These are phyloP conservation scores for Dexiosoma caninum DNA, from an alignment of 2,888 invertebrate genomes.

Conservation along the genomic window DNA sequence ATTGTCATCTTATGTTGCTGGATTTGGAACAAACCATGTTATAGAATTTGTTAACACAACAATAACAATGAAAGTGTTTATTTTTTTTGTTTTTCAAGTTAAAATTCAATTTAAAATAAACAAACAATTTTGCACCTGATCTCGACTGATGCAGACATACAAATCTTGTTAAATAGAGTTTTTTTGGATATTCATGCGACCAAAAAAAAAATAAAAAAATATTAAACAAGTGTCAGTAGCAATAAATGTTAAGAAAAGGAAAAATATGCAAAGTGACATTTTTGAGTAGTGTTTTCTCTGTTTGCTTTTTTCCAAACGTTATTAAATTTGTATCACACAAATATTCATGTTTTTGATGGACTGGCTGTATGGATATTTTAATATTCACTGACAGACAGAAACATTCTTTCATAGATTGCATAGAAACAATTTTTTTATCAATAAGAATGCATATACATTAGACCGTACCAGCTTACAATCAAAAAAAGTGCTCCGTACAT, in stretches of 20 bases:
- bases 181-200: not conserved
- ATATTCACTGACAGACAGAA: not conserved
- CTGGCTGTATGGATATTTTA: not conserved
- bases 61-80: slow-evolving; percentile 17
- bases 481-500: too few species aligned
- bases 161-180: slow-evolving; percentile 27
- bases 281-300: not conserved
- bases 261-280: slow-evolving; percentile 1
- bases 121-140: slow-evolving; percentile 67
- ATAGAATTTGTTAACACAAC: slow-evolving; percentile 49
- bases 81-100: not conserved
- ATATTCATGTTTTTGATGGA: not conserved
- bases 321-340: not conserved
- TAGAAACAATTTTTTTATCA: too few species aligned
- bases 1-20: not conserved
- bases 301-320: not conserved
- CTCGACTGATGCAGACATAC: slow-evolving; percentile 22
- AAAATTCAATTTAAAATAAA: slow-evolving; percentile 67
- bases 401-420: too few species aligned
- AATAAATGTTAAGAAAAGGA: slow-evolving; percentile 12
- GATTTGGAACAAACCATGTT: slow-evolving; percentile 20
- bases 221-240: slow-evolving; percentile 45
- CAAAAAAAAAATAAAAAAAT: not conserved
- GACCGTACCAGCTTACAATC: too few species aligned
- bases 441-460: too few species aligned